A percentile compares a stretch with the other conserved stretches of the same genome.
Evolutionary conservation across 2,888 invertebrate genomes (phyloP).

Genomic region (Tillus elongatus): DNA sequence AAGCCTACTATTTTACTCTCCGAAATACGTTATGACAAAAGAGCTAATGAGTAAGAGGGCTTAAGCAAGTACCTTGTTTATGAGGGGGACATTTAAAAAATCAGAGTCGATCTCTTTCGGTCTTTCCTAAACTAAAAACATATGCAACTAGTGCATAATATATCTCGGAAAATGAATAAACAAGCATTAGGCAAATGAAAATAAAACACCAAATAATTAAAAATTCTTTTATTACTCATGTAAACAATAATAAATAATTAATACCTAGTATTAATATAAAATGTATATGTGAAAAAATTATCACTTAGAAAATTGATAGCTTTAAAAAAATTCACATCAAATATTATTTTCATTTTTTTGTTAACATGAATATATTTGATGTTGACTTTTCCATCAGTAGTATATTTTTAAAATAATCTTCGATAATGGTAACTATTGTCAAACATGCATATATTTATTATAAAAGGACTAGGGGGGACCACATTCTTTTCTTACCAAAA

Average conservation of each 20-base stretch:
- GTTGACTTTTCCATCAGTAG: slow-evolving; percentile 12
- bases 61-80: too few relatives aligned
- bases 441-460: slow-evolving; percentile 26
- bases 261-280: slow-evolving; percentile 22
- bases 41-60: too few relatives aligned
- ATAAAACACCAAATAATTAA: slow-evolving; percentile 16
- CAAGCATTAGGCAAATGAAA: too few relatives aligned
- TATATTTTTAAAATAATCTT: not conserved
- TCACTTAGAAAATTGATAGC: slow-evolving; percentile 24
- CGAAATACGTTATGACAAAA: too few relatives aligned
- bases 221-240: slow-evolving; percentile 23
- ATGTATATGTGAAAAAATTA: slow-evolving; percentile 28
- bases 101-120: too few relatives aligned
- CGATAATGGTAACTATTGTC: slow-evolving; percentile 28
- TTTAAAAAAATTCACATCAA: slow-evolving; percentile 21
- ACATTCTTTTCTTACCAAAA: not conserved
- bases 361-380: slow-evolving; percentile 7
- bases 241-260: slow-evolving; percentile 27
- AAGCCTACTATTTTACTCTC: too few relatives aligned
- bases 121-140: too few relatives aligned
- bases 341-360: not conserved
- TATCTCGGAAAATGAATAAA: too few relatives aligned
- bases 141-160: too few relatives aligned
- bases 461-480: slow-evolving; percentile 4
- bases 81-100: too few relatives aligned